Evolutionary conservation across 1,140 invertebrate species (phyloP).

Genomic region (Pogonognathellus flavescens): DNA sequence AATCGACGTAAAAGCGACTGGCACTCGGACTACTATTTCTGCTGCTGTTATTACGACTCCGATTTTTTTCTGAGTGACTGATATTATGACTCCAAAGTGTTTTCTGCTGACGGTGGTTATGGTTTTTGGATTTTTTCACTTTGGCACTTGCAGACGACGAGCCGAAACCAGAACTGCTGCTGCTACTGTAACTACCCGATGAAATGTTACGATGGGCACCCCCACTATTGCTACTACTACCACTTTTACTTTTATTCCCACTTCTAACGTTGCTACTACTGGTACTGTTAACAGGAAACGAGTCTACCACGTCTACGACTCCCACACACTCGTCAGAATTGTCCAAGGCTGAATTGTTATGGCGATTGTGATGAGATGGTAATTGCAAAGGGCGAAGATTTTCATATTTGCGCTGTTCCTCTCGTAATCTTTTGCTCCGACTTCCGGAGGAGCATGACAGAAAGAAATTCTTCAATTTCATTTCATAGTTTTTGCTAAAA

Average conservation of each 20-base stretch:
- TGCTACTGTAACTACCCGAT: neutral
- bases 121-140: neutral
- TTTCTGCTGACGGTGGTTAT: neutral
- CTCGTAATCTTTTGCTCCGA: slow-evolving; percentile 49
- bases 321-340: neutral
- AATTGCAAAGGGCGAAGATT: slow-evolving; percentile 47
- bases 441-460: slow-evolving; percentile 54
- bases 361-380: neutral
- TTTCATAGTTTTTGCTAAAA: neutral
- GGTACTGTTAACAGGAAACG: neutral
- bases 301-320: neutral
- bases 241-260: neutral
- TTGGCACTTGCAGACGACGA: neutral
- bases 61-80: neutral
- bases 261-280: neutral
- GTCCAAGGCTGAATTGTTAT: neutral
- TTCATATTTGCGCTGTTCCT: slow-evolving; percentile 35
- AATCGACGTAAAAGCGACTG: slow-evolving; percentile 28
- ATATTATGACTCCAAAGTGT: slow-evolving; percentile 2
- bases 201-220: neutral
- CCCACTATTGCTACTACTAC: neutral
- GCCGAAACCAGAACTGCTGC: neutral
- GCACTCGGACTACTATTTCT: neutral
- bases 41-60: neutral
- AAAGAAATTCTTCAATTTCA: slow-evolving; percentile 62